Evolutionary conservation across 2,113 vertebrate genomes (phyloP).

Genomic region (Sphyrna mokarran): DNA sequence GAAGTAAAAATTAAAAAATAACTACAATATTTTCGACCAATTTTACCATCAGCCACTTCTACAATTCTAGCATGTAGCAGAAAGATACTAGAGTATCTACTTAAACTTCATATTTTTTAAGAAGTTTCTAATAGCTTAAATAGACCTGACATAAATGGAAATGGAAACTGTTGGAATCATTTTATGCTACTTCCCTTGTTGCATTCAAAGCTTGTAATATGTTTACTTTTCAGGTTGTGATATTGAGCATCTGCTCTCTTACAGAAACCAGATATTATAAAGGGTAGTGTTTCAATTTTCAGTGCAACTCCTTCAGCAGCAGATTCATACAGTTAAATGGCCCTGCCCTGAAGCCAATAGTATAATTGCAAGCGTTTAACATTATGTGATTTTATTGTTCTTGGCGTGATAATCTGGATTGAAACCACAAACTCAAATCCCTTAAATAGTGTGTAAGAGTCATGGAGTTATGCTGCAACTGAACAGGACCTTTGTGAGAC

Average conservation of each 20-base stretch:
- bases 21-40: not conserved
- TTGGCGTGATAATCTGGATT: not conserved
- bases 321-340: not conserved
- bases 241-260: not conserved
- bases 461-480: too few species aligned
- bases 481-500: too few species aligned
- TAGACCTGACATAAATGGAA: not conserved
- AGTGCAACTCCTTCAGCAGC: not conserved
- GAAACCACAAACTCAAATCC: too few species aligned
- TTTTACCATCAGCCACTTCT: not conserved
- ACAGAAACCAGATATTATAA: not conserved
- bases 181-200: not conserved
- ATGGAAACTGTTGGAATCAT: not conserved
- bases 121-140: not conserved
- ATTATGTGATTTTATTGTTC: not conserved
- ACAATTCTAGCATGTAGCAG: not conserved
- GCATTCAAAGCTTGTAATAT: not conserved
- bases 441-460: too few species aligned
- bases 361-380: not conserved
- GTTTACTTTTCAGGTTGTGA: not conserved
- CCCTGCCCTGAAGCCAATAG: not conserved
- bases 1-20: too few species aligned
- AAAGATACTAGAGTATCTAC: conserved; percentile 42
- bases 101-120: not conserved
- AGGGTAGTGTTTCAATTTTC: not conserved